Conservation (phyloP, 2,797 vertebrate species). For the Bryconaethiops microstoma region DNA sequence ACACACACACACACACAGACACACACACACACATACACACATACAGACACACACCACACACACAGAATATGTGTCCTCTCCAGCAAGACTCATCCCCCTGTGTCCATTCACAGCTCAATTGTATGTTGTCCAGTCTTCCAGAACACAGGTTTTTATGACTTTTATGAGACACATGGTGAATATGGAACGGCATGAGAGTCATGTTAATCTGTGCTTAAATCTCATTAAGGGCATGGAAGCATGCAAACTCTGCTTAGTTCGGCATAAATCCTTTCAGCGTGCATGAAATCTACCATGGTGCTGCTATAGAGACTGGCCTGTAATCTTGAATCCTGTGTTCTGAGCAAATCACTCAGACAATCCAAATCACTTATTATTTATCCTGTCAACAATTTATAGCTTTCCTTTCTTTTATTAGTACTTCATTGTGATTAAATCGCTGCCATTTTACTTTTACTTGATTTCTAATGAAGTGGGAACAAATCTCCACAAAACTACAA, state of each 20-base stretch:
- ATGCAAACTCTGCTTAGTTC: constrained; percentile 22
- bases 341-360: not conserved
- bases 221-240: constrained; percentile 17
- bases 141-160: not conserved
- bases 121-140: not conserved
- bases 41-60: too few species aligned
- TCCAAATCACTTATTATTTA: not conserved
- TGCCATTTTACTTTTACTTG: not conserved
- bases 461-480: not conserved
- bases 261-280: constrained; percentile 18
- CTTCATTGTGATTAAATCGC: not conserved
- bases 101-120: not conserved
- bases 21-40: too few species aligned
- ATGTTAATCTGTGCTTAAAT: constrained; percentile 29
- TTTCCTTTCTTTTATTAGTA: not conserved
- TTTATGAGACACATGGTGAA: not conserved
- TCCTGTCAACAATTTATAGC: not conserved
- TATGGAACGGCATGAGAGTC: not conserved
- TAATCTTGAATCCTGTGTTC: not conserved
- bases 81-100: not conserved
- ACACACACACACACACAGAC: constrained; percentile 17
- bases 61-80: not conserved
- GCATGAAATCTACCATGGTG: not conserved
- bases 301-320: not conserved
- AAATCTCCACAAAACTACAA: not conserved